phyloP scores from a whole-genome alignment of 2,113 vertebrate species.

The Euleptes europaea region DNA sequence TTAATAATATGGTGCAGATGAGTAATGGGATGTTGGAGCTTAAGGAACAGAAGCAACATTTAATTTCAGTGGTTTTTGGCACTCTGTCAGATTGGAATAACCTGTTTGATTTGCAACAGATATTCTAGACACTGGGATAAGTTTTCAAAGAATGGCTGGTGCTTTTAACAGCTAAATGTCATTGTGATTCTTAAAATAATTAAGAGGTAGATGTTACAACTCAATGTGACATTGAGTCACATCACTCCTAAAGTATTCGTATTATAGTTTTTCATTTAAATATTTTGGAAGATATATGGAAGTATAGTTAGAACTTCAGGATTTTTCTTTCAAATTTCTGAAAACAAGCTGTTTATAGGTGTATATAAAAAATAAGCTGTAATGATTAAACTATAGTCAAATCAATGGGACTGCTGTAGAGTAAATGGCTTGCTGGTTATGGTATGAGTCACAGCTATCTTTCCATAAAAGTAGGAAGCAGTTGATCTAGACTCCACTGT shows the following conservation, averaged over 20 bases:
- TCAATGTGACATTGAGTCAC: neutral
- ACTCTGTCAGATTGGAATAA: neutral
- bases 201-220: neutral
- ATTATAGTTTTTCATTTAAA: neutral
- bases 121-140: neutral
- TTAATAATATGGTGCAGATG: neutral
- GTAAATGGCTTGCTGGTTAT: neutral
- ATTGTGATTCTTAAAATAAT: neutral
- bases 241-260: neutral
- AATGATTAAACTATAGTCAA: neutral
- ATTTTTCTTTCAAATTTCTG: neutral
- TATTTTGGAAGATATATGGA: neutral
- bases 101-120: neutral
- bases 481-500: neutral
- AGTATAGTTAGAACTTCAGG: neutral
- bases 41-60: neutral
- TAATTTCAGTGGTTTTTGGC: neutral
- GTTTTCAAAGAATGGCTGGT: neutral
- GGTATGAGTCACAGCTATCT: conserved; percentile 4
- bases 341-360: conserved; percentile 11
- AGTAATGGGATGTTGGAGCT: neutral
- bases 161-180: neutral
- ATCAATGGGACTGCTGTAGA: neutral
- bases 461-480: conserved; percentile 5
- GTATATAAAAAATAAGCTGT: neutral